Evolutionary conservation across 2,888 invertebrate genomes (phyloP).

Genomic region (Atherix ibis): DNA sequence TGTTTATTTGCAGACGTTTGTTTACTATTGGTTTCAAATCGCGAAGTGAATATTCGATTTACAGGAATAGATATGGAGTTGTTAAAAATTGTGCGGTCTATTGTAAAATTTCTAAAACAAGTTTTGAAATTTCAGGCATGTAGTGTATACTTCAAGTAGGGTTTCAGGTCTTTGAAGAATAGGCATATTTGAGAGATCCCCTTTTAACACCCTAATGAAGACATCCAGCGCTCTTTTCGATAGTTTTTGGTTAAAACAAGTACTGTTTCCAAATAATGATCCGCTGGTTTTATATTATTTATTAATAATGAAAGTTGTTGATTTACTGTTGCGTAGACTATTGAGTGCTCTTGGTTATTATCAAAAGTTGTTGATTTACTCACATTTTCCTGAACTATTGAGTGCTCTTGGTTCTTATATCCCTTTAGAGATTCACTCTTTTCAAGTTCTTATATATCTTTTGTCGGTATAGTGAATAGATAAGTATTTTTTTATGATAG

Average conservation of each 20-base stretch:
- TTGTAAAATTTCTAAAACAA: slow-evolving; percentile 2
- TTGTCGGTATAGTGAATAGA: neutral
- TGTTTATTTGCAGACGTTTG: no score
- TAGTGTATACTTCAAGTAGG: slow-evolving; percentile 4
- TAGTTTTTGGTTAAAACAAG: slow-evolving; percentile 1
- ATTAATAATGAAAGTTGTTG: neutral
- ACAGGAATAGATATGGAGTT: slow-evolving; percentile 1
- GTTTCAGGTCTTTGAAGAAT: slow-evolving; percentile 5
- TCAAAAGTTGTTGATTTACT: no score
- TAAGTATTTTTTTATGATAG: neutral
- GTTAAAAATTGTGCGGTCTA: neutral
- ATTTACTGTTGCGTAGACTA: neutral
- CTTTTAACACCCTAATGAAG: slow-evolving; percentile 3
- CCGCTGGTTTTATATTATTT: slow-evolving; percentile 2
- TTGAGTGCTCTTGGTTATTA: no score
- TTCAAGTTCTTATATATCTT: neutral
- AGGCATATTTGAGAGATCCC: slow-evolving; percentile 3
- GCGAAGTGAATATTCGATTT: neutral
- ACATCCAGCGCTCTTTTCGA: neutral
- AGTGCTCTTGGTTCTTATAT: no score
- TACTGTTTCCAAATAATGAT: neutral
- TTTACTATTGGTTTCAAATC: no score
- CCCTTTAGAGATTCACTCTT: no score
- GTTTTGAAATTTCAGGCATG: slow-evolving; percentile 5
- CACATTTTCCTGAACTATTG: no score